phyloP scores from a whole-genome alignment of 2,113 vertebrate genomes.

The Nannobrachium achirus region DNA sequence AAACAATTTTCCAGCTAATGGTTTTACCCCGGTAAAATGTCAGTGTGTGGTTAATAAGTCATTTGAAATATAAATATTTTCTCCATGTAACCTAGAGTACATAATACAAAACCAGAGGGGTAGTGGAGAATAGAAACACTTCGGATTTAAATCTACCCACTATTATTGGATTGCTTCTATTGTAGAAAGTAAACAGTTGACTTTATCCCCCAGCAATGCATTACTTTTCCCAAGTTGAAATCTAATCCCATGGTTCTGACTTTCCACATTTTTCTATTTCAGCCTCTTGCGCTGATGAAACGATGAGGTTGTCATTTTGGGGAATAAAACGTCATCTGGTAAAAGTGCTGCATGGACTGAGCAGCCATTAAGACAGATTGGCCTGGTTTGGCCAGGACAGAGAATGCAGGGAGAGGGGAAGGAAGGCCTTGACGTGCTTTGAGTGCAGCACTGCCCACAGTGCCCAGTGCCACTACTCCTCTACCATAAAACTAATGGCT shows the following conservation, averaged over 20 bases:
- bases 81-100: no score
- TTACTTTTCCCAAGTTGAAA: neutral
- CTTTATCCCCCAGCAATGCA: no score
- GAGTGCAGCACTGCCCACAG: constrained; percentile 22
- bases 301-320: constrained; percentile 48
- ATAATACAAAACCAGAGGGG: neutral
- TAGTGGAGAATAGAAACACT: neutral
- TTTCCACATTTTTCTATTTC: constrained; percentile 6
- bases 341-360: constrained; percentile 26
- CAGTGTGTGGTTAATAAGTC: no score
- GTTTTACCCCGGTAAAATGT: no score
- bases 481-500: constrained; percentile 59
- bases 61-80: no score
- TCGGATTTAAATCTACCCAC: neutral
- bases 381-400: constrained; percentile 33
- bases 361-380: constrained; percentile 63
- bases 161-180: neutral
- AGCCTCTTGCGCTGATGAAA: constrained; percentile 33
- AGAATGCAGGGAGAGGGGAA: constrained; percentile 22
- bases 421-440: constrained; percentile 27
- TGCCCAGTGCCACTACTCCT: constrained; percentile 25
- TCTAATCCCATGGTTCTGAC: neutral
- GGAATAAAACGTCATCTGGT: constrained; percentile 34
- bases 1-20: no score
- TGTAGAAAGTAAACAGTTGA: no score